These are phyloP conservation scores for Austrolebias charrua DNA, from an alignment of 2,797 vertebrate species.

Conservation along the genomic window DNA sequence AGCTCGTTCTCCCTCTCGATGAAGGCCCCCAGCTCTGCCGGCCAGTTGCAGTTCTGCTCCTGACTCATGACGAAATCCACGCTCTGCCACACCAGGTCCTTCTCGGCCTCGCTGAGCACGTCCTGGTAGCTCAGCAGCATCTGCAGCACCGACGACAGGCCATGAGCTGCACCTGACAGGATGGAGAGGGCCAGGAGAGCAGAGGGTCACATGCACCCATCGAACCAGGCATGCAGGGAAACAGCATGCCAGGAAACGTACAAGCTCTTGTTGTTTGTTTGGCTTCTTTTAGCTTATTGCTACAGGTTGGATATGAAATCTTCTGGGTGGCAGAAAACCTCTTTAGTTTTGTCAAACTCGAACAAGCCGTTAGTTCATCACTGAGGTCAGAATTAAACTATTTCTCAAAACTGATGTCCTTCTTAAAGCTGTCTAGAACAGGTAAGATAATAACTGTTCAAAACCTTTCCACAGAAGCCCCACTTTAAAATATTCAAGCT, in stretches of 20 bases:
- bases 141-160: slow-evolving; percentile 89
- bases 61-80: slow-evolving; percentile 91
- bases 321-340: too few relatives aligned
- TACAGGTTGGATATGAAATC: too few relatives aligned
- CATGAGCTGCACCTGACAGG: slow-evolving; percentile 85
- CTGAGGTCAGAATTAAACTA: too few relatives aligned
- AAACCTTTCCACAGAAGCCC: too few relatives aligned
- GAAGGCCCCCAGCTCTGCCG: slow-evolving; percentile 86
- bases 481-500: too few relatives aligned
- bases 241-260: slow-evolving; percentile 46
- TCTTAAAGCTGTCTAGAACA: too few relatives aligned
- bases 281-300: too few relatives aligned
- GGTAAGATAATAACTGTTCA: too few relatives aligned
- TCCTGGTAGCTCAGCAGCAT: slow-evolving; percentile 90
- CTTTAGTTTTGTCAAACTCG: too few relatives aligned
- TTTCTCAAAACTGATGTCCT: too few relatives aligned
- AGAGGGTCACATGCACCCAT: slow-evolving; percentile 10
- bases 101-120: slow-evolving; percentile 83
- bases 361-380: too few relatives aligned
- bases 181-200: not conserved
- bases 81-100: slow-evolving; percentile 89
- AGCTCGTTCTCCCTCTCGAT: slow-evolving; percentile 88
- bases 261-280: too few relatives aligned
- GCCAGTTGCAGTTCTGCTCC: slow-evolving; percentile 92
- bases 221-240: slow-evolving; percentile 36